phyloP scores from a whole-genome alignment of 2,113 vertebrate species.

The Plotosus lineatus region DNA sequence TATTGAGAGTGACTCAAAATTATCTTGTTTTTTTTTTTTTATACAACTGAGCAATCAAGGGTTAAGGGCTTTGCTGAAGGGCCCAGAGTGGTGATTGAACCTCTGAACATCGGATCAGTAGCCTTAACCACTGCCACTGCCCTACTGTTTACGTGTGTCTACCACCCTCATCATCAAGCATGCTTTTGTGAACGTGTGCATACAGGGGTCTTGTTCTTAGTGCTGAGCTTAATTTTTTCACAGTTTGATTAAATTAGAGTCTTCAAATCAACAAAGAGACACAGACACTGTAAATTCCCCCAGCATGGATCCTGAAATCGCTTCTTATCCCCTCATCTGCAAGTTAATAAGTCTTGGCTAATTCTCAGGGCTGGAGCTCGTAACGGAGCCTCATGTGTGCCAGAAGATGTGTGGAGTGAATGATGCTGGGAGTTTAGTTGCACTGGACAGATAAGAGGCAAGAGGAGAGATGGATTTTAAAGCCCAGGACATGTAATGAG shows the following conservation, averaged over 20 bases:
- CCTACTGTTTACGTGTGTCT: not conserved
- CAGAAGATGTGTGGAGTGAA: conserved; percentile 15
- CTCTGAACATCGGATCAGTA: too few relatives aligned
- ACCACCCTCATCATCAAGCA: not conserved
- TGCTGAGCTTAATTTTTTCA: conserved; percentile 5
- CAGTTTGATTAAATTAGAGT: conserved; percentile 24
- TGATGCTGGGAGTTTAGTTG: conserved; percentile 10
- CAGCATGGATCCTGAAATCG: conserved; percentile 28
- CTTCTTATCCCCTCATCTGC: conserved; percentile 21
- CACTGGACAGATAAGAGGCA: conserved; percentile 15
- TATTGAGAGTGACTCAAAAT: too few relatives aligned
- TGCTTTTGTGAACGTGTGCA: not conserved
- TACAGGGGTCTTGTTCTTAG: not conserved
- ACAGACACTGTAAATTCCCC: conserved; percentile 30
- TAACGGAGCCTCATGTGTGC: not conserved
- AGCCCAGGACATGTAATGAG: not conserved
- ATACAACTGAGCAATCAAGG: too few relatives aligned
- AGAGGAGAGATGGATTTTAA: not conserved
- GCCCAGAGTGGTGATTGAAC: too few relatives aligned
- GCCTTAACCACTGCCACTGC: too few relatives aligned
- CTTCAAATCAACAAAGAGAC: conserved; percentile 25
- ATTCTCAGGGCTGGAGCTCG: not conserved
- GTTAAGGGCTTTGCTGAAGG: too few relatives aligned
- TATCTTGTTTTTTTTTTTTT: too few relatives aligned
- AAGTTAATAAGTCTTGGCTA: conserved; percentile 20